These are phyloP conservation scores for Sebastes hubbsi DNA, from an alignment of 2,797 vertebrate species.

Conservation along the genomic window DNA sequence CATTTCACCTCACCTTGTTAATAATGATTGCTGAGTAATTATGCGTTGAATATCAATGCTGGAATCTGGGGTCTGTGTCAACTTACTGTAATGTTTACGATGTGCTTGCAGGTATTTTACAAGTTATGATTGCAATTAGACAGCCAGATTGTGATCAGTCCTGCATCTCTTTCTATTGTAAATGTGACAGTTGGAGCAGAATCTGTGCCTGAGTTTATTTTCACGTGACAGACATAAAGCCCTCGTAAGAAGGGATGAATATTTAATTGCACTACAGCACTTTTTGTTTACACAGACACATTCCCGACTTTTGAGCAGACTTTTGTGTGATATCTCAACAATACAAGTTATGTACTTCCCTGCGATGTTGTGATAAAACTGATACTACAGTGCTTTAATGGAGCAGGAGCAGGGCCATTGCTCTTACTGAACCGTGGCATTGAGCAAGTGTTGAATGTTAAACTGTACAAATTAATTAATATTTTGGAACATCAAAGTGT, in stretches of 20 bases:
- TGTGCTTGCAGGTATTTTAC: neutral
- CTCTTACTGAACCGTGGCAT: neutral
- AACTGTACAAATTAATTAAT: neutral
- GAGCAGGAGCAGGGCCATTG: neutral
- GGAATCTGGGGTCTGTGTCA: neutral
- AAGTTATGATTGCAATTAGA: neutral
- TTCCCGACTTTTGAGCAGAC: neutral
- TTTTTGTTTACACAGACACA: constrained; percentile 8
- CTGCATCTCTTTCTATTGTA: neutral
- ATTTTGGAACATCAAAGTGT: neutral
- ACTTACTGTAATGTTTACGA: neutral
- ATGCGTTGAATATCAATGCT: neutral
- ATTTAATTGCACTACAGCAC: neutral
- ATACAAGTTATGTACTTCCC: neutral
- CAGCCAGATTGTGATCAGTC: neutral
- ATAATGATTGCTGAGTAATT: constrained; percentile 20
- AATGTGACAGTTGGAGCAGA: neutral
- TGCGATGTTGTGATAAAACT: neutral
- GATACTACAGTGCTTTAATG: neutral
- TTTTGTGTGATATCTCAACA: constrained; percentile 1
- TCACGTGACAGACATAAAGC: constrained; percentile 1
- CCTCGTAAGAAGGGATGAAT: neutral
- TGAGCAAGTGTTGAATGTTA: neutral
- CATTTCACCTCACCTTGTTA: neutral
- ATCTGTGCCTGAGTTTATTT: neutral